Percentiles rank a stretch among this genome's conserved stretches.
These are phyloP conservation scores for Austrofundulus limnaeus DNA, from an alignment of 2,113 vertebrate genomes.

Conservation along the genomic window DNA sequence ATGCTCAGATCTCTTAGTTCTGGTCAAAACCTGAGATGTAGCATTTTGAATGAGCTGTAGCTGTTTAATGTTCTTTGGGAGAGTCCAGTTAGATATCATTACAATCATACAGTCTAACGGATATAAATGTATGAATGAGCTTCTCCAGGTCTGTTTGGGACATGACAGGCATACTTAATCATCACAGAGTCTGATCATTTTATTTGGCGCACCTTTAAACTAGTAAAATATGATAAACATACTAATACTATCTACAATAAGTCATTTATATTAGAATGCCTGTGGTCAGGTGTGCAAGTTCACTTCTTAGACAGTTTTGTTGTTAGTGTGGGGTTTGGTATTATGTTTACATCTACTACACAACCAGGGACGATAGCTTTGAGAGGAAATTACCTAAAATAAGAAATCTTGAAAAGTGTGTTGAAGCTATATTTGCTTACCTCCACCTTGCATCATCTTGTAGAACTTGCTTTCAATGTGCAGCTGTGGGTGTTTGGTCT, in stretches of 20 bases:
- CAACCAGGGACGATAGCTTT: not conserved
- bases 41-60: no score
- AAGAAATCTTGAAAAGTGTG: not conserved
- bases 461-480: constrained; percentile 99
- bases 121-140: no score
- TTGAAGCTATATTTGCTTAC: constrained; percentile 69
- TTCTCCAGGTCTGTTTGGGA: no score
- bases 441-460: constrained; percentile 99
- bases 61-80: no score
- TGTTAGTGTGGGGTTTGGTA: not conserved
- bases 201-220: no score
- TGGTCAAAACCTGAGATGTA: no score
- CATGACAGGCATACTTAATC: no score
- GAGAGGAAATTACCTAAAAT: constrained; percentile 1
- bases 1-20: no score
- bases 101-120: no score
- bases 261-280: no score
- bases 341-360: not conserved
- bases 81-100: no score
- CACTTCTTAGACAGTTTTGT: not conserved
- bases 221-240: not conserved
- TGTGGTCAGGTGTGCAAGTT: not conserved
- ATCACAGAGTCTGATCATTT: no score
- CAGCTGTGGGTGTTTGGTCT: constrained; percentile 96
- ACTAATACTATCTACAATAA: not conserved